phyloP scores from a whole-genome alignment of 2,888 invertebrate genomes.

The Sympetrum striolatum region DNA sequence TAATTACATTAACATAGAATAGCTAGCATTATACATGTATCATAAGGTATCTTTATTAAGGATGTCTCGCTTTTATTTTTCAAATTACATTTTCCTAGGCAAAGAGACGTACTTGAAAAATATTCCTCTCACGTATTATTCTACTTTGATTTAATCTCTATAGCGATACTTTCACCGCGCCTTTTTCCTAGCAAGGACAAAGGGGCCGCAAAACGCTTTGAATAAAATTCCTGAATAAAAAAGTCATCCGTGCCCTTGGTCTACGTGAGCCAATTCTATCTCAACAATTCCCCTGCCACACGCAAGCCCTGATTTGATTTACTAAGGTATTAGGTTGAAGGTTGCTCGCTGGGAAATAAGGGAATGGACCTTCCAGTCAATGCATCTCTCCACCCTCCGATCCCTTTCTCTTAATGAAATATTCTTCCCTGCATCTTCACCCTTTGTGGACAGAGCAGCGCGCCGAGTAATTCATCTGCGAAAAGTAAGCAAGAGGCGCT shows the following conservation, averaged over 20 bases:
- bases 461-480: not conserved
- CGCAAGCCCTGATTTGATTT: not conserved
- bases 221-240: not conserved
- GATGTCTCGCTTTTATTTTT: no score
- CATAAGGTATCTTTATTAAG: no score
- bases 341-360: not conserved
- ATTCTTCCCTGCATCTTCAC: not conserved
- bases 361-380: not conserved
- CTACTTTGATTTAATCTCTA: no score
- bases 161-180: no score
- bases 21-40: no score
- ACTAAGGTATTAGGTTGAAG: not conserved
- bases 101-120: no score
- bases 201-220: not conserved
- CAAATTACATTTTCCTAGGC: no score
- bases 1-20: no score
- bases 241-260: not conserved
- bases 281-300: not conserved
- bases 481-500: not conserved
- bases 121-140: no score
- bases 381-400: not conserved
- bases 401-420: slow-evolving; percentile 24
- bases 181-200: not conserved
- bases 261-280: not conserved
- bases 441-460: not conserved